Base-by-base conservation (phyloP, 1,140 invertebrate genomes). In the Adoxophyes honmai region DNA sequence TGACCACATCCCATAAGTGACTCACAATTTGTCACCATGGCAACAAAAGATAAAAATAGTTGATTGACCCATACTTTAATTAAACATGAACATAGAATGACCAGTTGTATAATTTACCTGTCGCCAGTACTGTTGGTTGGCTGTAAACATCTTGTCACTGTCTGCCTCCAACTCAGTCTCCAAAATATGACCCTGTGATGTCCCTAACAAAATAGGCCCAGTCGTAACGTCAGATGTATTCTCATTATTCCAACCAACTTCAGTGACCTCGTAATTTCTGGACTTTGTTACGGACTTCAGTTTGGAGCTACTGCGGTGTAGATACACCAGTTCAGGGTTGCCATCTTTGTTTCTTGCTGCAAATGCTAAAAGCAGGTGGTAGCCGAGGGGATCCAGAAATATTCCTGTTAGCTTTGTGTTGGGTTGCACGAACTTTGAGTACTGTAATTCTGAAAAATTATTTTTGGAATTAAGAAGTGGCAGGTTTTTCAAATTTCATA, bases 171-270 rank as follows among this genome's bases (percentile, higher is more conserved):
- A 90, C 82, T 98, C 96, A 1, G 95, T 96, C 82, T 98, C 97
- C 85, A 98, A 94, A 65, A 99, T 95, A n/a, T 96, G 81, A 14
- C 97, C 98, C 78, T 95, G 95, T 10, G 95, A 95, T 0, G 97
- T 98, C 13, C 97, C 98, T 2, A 98, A 71, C 13, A 99, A 86
- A 64, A 98, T 97, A 0, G 95, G 92, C 2, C 95, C 95, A 0
- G 94, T 93, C 0, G 92, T 92, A 4, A 83, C 90, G 51, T 95
- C 93, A 0, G 92, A 95, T 16, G 92, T 91, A 75, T 95, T 95
- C 34, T 92, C 90, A 67, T 91, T 92, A 88, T 97, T 98, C 95
- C 97, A 99, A 0, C 93, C 97, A 0, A 99, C 95, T 51, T 96
- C 93, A 10, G 97, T 98, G 28, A 99, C 94, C 77, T 96, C 93